phyloP scores from a whole-genome alignment of 2,888 invertebrate species.

The Melanchra persicariae region DNA sequence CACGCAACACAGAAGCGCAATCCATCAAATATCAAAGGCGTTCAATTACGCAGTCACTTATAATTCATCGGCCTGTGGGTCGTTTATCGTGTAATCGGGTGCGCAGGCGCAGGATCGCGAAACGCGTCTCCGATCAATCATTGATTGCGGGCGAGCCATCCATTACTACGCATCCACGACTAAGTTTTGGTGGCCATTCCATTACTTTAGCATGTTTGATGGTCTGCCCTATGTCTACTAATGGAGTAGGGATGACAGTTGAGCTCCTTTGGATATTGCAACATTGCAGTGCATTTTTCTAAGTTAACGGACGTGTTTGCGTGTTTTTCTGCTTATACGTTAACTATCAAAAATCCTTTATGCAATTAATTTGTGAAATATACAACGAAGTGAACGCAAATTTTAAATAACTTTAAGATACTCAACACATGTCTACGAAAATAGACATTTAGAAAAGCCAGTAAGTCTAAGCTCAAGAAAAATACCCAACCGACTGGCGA shows the following conservation, averaged over 20 bases:
- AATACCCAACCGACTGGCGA: conserved; percentile 8
- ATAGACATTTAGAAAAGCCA: conserved; percentile 4
- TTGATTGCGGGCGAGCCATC: conserved; percentile 67
- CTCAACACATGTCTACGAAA: conserved; percentile 12
- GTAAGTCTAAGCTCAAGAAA: conserved; percentile 1
- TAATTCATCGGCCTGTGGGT: conserved; percentile 67
- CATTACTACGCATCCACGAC: conserved; percentile 68
- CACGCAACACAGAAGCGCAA: conserved; percentile 38
- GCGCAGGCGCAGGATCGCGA: conserved; percentile 65
- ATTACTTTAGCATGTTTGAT: conserved; percentile 41
- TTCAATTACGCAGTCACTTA: conserved; percentile 72
- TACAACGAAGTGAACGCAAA: neutral
- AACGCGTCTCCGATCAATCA: conserved; percentile 64
- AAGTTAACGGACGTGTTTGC: neutral
- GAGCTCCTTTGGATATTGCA: neutral
- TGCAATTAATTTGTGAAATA: neutral
- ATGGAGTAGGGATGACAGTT: neutral
- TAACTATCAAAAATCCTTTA: too few species aligned
- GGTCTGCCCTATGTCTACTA: conserved; percentile 11
- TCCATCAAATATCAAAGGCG: conserved; percentile 66
- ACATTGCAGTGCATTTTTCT: neutral
- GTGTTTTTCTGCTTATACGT: too few species aligned
- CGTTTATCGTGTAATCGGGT: conserved; percentile 68
- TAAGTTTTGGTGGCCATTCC: conserved; percentile 44
- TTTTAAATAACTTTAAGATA: neutral